These are phyloP conservation scores for Arothron firmamentum DNA, from an alignment of 2,113 vertebrate species.

Conservation along the genomic window DNA sequence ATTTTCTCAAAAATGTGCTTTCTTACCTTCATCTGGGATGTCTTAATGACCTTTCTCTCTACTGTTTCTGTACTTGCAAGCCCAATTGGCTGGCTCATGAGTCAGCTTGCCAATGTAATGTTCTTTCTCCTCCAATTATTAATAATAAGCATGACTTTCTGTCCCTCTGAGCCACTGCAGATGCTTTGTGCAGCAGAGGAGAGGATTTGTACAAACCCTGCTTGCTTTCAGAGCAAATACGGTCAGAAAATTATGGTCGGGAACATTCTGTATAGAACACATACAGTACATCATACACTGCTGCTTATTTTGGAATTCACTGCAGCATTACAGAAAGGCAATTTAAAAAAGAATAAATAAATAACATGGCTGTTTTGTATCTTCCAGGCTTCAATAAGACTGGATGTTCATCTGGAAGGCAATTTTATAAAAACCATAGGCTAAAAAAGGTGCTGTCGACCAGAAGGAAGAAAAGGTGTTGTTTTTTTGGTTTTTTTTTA, in stretches of 20 bases:
- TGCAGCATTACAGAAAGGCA: no score
- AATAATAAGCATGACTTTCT: slow-evolving; percentile 58
- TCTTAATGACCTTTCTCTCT: slow-evolving; percentile 62
- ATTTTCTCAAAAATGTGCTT: slow-evolving; percentile 14
- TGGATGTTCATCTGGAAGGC: no score
- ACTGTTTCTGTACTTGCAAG: slow-evolving; percentile 55
- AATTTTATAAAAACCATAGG: no score
- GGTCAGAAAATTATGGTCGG: neutral
- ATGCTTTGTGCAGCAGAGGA: slow-evolving; percentile 51
- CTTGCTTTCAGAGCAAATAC: slow-evolving; percentile 19
- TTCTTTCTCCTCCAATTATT: slow-evolving; percentile 63
- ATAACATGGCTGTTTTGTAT: no score
- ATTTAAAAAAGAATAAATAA: no score
- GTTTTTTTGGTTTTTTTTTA: no score
- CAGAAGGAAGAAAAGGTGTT: no score
- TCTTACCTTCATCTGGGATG: slow-evolving; percentile 39
- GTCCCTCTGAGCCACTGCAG: slow-evolving; percentile 45
- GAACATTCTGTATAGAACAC: neutral
- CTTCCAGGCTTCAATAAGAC: no score
- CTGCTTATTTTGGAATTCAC: no score
- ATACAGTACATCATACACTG: neutral
- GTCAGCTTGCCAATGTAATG: slow-evolving; percentile 61
- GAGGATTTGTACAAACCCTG: slow-evolving; percentile 27
- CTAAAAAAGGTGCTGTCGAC: no score
- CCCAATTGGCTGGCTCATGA: slow-evolving; percentile 69